Percentiles rank a stretch among this genome's conserved stretches.
Conservation (phyloP, 2,888 invertebrate genomes). For the Cybosia mesomella region DNA sequence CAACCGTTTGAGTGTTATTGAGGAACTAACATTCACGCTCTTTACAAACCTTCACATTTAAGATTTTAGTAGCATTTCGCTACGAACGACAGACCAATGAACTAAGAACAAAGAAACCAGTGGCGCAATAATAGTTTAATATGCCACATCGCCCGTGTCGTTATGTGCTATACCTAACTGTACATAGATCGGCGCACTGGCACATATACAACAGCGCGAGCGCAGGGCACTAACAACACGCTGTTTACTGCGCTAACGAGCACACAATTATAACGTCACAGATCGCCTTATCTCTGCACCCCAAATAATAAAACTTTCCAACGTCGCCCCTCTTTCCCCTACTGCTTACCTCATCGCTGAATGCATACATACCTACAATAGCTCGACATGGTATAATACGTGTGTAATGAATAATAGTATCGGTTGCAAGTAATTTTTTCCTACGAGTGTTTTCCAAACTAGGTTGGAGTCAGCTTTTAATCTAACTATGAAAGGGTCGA, state of each 20-base stretch:
- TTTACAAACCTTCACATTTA: not conserved
- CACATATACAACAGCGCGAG: conserved; percentile 1
- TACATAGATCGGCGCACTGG: not conserved
- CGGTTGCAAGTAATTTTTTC: not conserved
- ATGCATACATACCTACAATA: conserved; percentile 10
- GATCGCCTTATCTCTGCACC: conserved; percentile 25
- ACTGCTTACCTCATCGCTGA: conserved; percentile 4
- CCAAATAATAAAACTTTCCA: conserved; percentile 29
- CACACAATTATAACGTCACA: conserved; percentile 21
- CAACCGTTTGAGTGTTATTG: no score
- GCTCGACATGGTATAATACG: conserved; percentile 35
- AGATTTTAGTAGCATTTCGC: not conserved
- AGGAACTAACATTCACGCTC: no score
- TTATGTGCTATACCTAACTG: not conserved
- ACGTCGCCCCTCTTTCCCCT: not conserved
- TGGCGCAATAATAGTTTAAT: not conserved
- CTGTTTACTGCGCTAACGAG: conserved; percentile 21
- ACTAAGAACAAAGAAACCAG: conserved; percentile 1
- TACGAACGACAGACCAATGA: not conserved
- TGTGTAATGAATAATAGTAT: conserved; percentile 30
- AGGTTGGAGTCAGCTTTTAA: not conserved
- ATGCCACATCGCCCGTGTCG: not conserved
- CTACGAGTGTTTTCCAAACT: no score
- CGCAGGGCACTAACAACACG: conserved; percentile 12
- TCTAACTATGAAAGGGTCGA: no score